Percentiles rank a stretch among this genome's conserved stretches.
Conservation (phyloP, 2,888 invertebrate species). For the Omphaloscelis lunosa region DNA sequence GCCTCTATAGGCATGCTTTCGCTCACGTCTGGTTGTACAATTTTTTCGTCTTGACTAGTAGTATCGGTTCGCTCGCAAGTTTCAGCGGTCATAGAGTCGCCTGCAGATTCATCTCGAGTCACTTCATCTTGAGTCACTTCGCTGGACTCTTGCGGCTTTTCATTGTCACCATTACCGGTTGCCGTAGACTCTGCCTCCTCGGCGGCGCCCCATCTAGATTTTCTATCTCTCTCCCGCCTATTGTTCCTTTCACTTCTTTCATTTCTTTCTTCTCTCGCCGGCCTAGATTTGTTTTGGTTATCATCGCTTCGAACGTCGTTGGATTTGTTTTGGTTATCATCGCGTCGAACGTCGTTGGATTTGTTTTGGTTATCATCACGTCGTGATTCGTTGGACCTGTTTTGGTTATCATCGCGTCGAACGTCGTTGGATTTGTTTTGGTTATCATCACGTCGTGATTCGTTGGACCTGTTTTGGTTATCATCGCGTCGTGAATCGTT, state of each 20-base stretch:
- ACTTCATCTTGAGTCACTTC: conserved; percentile 18
- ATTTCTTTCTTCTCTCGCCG: conserved; percentile 49
- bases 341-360: conserved; percentile 20
- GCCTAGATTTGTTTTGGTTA: conserved; percentile 23
- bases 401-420: conserved; percentile 21
- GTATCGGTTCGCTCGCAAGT: conserved; percentile 41
- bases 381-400: conserved; percentile 6
- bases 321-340: conserved; percentile 19
- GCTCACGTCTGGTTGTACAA: conserved; percentile 17
- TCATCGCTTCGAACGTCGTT: conserved; percentile 13
- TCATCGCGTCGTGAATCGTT: conserved; percentile 20
- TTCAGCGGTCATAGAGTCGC: conserved; percentile 32
- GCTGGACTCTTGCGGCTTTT: conserved; percentile 36
- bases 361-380: conserved; percentile 24
- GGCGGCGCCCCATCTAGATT: conserved; percentile 87
- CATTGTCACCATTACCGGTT: conserved; percentile 21
- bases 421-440: conserved; percentile 18
- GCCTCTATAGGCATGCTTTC: conserved; percentile 21
- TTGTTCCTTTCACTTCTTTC: conserved; percentile 53
- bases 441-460: conserved; percentile 9
- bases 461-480: conserved; percentile 15
- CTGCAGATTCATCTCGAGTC: conserved; percentile 25
- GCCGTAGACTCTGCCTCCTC: conserved; percentile 70
- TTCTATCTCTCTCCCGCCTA: conserved; percentile 83
- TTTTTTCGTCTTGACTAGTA: conserved; percentile 64